These are phyloP conservation scores for Ibidorhyncha struthersii DNA, from an alignment of 2,113 vertebrate species.

Conservation along the genomic window DNA sequence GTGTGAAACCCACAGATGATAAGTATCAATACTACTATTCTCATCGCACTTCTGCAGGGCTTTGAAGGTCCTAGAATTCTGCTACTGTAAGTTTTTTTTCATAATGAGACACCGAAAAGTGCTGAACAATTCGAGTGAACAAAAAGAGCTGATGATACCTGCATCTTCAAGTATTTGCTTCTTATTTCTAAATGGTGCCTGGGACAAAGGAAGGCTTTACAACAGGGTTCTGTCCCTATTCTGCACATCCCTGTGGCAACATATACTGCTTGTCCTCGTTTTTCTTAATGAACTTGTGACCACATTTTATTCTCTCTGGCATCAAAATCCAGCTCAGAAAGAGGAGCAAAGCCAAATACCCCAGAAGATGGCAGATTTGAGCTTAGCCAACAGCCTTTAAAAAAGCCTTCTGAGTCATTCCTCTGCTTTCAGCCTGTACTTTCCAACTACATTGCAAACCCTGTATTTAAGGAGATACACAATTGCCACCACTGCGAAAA, in stretches of 20 bases:
- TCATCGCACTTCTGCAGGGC: not conserved
- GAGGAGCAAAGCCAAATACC: not conserved
- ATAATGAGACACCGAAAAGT: not conserved
- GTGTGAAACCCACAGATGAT: not conserved
- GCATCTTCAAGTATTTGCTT: not conserved
- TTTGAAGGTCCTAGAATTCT: not conserved
- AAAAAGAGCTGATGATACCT: not conserved
- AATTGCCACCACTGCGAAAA: not conserved
- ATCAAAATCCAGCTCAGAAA: not conserved
- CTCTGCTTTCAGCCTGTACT: not conserved
- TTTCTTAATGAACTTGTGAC: not conserved
- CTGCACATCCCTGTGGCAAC: not conserved
- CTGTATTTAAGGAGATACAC: not conserved
- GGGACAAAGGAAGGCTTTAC: not conserved
- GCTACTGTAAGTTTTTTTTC: not conserved
- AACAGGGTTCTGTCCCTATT: not conserved
- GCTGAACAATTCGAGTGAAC: not conserved
- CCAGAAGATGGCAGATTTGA: constrained; percentile 28
- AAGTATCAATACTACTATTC: not conserved
- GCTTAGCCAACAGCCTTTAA: not conserved
- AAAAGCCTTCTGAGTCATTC: not conserved
- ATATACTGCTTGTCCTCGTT: not conserved
- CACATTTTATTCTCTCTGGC: not conserved
- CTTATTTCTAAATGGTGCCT: not conserved
- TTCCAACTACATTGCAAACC: not conserved